A percentile compares a stretch with the other conserved stretches of the same genome.
Evolutionary conservation across 2,888 invertebrate genomes (phyloP).

Genomic region (Prionchulus punctatus): DNA sequence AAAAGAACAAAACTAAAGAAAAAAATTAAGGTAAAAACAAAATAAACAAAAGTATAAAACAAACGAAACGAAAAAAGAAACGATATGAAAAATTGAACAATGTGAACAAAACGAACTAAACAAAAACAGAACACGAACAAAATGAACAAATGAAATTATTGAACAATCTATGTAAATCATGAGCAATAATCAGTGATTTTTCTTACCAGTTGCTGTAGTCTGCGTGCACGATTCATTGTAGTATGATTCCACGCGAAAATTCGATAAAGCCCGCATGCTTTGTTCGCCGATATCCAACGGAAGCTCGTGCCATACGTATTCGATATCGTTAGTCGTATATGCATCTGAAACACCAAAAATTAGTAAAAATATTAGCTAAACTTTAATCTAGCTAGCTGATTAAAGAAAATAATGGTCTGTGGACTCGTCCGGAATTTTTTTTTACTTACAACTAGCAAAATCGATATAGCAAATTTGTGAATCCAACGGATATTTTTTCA

Average conservation of each 20-base stretch:
- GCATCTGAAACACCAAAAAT: constrained; percentile 53
- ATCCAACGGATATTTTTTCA: constrained; percentile 30
- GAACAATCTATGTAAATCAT: too few relatives aligned
- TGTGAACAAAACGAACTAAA: too few relatives aligned
- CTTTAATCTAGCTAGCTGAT: background rate
- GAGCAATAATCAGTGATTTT: background rate
- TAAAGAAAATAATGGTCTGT: background rate
- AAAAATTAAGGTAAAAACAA: too few relatives aligned
- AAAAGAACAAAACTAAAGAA: too few relatives aligned
- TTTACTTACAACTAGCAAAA: constrained; percentile 27
- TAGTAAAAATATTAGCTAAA: background rate
- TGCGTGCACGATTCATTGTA: constrained; percentile 86
- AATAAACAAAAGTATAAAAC: background rate
- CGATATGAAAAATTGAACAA: too few relatives aligned
- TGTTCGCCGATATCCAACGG: constrained; percentile 77
- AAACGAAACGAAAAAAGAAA: too few relatives aligned
- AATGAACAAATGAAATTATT: too few relatives aligned
- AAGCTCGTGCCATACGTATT: constrained; percentile 77
- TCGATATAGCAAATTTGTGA: constrained; percentile 28
- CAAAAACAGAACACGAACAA: too few relatives aligned
- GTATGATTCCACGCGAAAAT: constrained; percentile 81
- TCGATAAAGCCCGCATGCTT: constrained; percentile 51
- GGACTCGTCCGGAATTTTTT: background rate
- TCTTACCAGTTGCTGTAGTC: constrained; percentile 76
- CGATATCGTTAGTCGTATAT: constrained; percentile 88